phyloP scores from a whole-genome alignment of 2,888 invertebrate species.

The Thalpophila matura region DNA sequence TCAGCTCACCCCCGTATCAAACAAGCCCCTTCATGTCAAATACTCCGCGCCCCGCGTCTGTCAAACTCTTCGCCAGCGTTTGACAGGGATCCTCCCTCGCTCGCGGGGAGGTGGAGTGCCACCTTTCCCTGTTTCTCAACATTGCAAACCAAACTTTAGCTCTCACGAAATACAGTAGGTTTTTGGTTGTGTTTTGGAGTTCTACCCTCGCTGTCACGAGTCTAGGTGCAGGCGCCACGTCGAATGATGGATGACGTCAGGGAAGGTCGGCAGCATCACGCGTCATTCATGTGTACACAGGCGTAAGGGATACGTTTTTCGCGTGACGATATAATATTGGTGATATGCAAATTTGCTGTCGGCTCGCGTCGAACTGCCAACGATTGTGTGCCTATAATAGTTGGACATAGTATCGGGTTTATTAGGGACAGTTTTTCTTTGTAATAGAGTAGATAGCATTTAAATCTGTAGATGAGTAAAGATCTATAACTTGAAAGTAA shows the following conservation, averaged over 20 bases:
- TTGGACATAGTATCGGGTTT: constrained; percentile 58
- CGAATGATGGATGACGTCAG: constrained; percentile 91
- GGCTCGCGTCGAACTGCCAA: constrained; percentile 78
- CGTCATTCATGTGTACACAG: constrained; percentile 91
- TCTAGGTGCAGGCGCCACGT: constrained; percentile 90
- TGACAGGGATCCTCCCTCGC: constrained; percentile 90
- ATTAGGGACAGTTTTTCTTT: constrained; percentile 55
- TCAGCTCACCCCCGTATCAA: constrained; percentile 88
- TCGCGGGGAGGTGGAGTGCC: constrained; percentile 86
- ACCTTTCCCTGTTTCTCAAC: constrained; percentile 71
- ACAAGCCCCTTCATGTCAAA: constrained; percentile 91
- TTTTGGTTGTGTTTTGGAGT: constrained; percentile 50
- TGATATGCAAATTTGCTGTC: constrained; percentile 89
- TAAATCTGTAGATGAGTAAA: too few species aligned
- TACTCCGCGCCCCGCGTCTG: constrained; percentile 91
- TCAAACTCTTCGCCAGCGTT: constrained; percentile 91
- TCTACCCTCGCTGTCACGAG: constrained; percentile 85
- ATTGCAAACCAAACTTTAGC: constrained; percentile 63
- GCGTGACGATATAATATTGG: constrained; percentile 90
- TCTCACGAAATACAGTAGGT: constrained; percentile 53
- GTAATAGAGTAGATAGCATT: too few species aligned
- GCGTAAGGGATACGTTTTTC: constrained; percentile 91
- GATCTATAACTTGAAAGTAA: too few species aligned
- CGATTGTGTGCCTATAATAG: constrained; percentile 62
- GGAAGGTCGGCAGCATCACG: constrained; percentile 90